A percentile compares a stretch with the other conserved stretches of the same genome.
phyloP scores from a whole-genome alignment of 2,113 vertebrate species.

The Hepsetus odoe region DNA sequence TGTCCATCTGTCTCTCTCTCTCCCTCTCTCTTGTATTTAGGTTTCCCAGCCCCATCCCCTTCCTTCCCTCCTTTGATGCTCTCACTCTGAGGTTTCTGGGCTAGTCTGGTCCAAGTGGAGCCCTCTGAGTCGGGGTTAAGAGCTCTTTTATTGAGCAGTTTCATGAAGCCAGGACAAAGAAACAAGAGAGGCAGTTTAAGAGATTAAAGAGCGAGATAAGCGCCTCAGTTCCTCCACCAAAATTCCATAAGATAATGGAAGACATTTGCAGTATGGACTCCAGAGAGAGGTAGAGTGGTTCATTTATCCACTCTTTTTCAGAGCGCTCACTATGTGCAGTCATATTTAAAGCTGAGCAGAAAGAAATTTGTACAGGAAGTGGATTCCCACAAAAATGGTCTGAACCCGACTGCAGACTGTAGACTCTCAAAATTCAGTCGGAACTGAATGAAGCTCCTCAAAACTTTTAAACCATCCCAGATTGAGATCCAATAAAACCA shows the following conservation, averaged over 20 bases:
- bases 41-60: conserved; percentile 48
- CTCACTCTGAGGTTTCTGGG: conserved; percentile 54
- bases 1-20: conserved; percentile 12
- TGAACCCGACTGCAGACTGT: too few species aligned
- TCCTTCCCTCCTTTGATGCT: conserved; percentile 51
- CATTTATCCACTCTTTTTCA: conserved; percentile 57
- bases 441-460: not conserved
- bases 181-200: conserved; percentile 64
- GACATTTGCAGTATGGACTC: conserved; percentile 59
- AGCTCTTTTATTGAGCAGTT: conserved; percentile 70
- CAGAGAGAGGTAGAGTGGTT: conserved; percentile 49
- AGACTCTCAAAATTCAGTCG: too few species aligned
- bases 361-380: not conserved
- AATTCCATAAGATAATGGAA: conserved; percentile 70
- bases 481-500: not conserved
- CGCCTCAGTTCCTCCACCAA: conserved; percentile 58
- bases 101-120: conserved; percentile 62
- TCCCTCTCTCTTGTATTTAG: conserved; percentile 46
- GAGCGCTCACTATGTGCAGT: conserved; percentile 11
- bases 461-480: too few species aligned
- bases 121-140: conserved; percentile 61
- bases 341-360: conserved; percentile 14
- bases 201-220: conserved; percentile 70
- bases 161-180: conserved; percentile 66
- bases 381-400: not conserved